A percentile compares a stretch with the other conserved stretches of the same genome.
phyloP scores from a whole-genome alignment of 2,888 invertebrate genomes.

The Trisateles emortualis region DNA sequence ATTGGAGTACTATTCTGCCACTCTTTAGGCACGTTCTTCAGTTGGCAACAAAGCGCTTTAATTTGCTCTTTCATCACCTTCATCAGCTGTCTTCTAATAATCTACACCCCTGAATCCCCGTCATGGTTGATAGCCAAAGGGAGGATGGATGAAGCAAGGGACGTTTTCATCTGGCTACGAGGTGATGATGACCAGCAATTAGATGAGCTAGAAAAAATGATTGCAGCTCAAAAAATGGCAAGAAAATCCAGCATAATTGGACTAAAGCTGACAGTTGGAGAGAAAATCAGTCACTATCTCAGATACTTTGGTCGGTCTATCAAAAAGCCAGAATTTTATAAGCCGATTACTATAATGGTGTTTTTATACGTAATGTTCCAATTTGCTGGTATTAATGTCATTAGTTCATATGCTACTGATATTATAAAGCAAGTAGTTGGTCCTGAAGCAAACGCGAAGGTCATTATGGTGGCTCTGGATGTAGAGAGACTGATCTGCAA shows the following conservation, averaged over 20 bases:
- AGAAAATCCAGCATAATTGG: constrained; percentile 68
- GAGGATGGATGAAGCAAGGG: constrained; percentile 83
- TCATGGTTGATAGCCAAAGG: constrained; percentile 89
- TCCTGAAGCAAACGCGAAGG: constrained; percentile 87
- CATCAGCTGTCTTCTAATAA: constrained; percentile 81
- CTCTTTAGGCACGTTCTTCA: constrained; percentile 86
- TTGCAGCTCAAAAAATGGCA: constrained; percentile 70
- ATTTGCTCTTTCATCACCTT: constrained; percentile 83
- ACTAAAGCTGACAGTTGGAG: constrained; percentile 53
- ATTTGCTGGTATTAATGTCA: constrained; percentile 90
- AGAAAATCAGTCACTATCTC: constrained; percentile 55
- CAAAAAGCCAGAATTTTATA: constrained; percentile 85
- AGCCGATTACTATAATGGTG: constrained; percentile 87
- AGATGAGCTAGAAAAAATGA: constrained; percentile 80
- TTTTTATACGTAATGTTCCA: constrained; percentile 89
- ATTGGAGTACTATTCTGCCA: constrained; percentile 88
- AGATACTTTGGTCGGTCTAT: constrained; percentile 63
- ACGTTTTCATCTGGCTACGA: constrained; percentile 86
- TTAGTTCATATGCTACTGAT: constrained; percentile 90
- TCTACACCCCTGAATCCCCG: constrained; percentile 89
- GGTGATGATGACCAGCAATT: constrained; percentile 74
- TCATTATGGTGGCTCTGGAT: constrained; percentile 89
- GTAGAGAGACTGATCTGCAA: constrained; percentile 88
- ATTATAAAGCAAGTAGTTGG: constrained; percentile 88
- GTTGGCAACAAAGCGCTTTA: constrained; percentile 87